Evolutionary conservation across 2,113 vertebrate species (phyloP), one percentile per base, ranked within the genome.

Genomic region (Phycodurus eques): DNA sequence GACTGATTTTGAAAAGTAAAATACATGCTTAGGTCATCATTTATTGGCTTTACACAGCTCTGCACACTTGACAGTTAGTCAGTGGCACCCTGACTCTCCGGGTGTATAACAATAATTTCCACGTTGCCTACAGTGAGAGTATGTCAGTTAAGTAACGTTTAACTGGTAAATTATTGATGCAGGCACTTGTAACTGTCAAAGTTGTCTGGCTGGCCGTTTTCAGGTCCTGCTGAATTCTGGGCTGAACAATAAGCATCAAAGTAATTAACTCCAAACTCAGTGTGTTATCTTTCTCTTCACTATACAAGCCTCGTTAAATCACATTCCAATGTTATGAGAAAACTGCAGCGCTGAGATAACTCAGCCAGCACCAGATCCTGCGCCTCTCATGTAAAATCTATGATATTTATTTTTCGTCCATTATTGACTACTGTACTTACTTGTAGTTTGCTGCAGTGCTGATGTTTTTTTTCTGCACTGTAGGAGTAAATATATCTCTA

Each of bases 281-380:
- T 72, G 35, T 42, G 79, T 77, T 85, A 78, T 89, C 77, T 78
- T 59, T 78, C 47, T 62, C 69, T 73, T 82, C 77, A 43, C 70
- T 68, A 67, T 64, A 76, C 76, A 70, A 74, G 67, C 77, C 85
- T 76, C 77, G 62, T 68, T 46, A 64, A 67, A 56, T 72, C 79
- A 82, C 88, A 90, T 89, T 88, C 88, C 87, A 79, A 79, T 68
- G 82, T 79, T 70, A 77, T 88, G 87, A 91, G 84, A 67, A 42
- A 80, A 83, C 75, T 47, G 61, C 66, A 68, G 43, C 60, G 14
- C 72, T 66, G 31, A 67, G 35, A 70, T 64, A n/a, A 65, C 17
- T 11, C 46, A 43, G 63, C 5, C 54, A 53, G 31, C 20, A 35
- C 54, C 65, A 2, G 9, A 47, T 54, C 68, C 69, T 42, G 54